phyloP scores from a whole-genome alignment of 2,797 vertebrate species.

The Melopsittacus undulatus region DNA sequence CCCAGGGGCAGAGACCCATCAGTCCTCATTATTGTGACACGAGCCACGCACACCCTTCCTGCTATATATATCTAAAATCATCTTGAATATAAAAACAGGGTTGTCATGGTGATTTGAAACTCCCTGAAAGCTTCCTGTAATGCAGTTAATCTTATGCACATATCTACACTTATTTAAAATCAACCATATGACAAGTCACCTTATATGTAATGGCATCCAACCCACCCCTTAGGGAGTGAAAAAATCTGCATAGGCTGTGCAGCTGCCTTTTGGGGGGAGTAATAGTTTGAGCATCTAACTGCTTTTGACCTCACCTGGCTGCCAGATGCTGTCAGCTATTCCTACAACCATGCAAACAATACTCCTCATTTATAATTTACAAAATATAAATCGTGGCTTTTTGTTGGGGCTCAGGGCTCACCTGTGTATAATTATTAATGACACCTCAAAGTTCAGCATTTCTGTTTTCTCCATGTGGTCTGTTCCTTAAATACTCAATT shows the following conservation, averaged over 20 bases:
- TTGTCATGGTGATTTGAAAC: conserved; percentile 58
- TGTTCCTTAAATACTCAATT: neutral
- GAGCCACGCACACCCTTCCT: neutral
- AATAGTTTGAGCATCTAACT: neutral
- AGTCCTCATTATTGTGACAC: neutral
- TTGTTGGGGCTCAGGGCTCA: neutral
- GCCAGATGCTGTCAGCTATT: conserved; percentile 17
- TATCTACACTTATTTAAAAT: conserved; percentile 21
- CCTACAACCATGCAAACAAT: neutral
- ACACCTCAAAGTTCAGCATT: neutral
- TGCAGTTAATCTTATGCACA: conserved; percentile 34
- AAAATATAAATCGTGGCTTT: neutral
- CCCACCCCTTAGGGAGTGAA: neutral
- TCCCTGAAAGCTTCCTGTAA: conserved; percentile 14
- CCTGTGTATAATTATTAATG: neutral
- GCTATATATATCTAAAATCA: neutral
- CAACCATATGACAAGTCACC: conserved; percentile 5
- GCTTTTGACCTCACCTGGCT: conserved; percentile 43
- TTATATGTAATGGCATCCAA: neutral
- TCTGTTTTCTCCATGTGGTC: neutral
- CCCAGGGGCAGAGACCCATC: neutral
- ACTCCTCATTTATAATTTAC: conserved; percentile 15
- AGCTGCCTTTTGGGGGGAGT: neutral
- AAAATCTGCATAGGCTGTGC: neutral
- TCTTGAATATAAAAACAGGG: neutral